Evolutionary conservation across 2,113 vertebrate species (phyloP).

Genomic region (Corvus hawaiiensis): DNA sequence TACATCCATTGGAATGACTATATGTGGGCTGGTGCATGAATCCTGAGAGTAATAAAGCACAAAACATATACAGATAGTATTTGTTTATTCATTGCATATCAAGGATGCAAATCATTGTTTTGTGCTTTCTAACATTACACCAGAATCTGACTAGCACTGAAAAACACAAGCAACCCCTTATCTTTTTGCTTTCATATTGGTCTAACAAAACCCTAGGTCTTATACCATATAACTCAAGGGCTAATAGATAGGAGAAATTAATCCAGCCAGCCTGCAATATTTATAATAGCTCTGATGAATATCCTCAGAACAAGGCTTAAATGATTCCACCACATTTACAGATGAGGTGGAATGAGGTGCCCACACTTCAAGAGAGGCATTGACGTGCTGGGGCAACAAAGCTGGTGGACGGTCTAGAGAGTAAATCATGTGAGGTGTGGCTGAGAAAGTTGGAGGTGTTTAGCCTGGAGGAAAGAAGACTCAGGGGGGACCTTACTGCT

Average conservation of each 20-base stretch:
- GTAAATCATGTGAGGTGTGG: background rate
- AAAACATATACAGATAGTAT: background rate
- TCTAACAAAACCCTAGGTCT: background rate
- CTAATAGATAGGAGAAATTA: background rate
- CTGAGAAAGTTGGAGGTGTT: background rate
- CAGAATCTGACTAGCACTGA: background rate
- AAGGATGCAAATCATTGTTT: slow-evolving; percentile 35
- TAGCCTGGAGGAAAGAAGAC: background rate
- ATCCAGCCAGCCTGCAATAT: background rate
- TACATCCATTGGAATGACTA: background rate
- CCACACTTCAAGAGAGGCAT: background rate
- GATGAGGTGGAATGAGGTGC: background rate
- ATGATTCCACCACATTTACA: background rate
- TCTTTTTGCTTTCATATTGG: background rate
- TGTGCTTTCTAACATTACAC: background rate
- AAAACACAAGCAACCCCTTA: background rate
- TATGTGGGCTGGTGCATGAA: background rate
- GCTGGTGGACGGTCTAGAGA: background rate
- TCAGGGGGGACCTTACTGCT: background rate
- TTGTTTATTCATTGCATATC: slow-evolving; percentile 23
- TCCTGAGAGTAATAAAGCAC: slow-evolving; percentile 11
- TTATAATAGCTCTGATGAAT: background rate
- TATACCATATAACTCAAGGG: background rate
- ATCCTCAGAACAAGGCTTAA: background rate
- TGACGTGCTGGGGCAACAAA: background rate